Evolutionary conservation across 2,113 vertebrate species (phyloP), one percentile per base, ranked within the genome.

Genomic region (Telmatochromis sp.): DNA sequence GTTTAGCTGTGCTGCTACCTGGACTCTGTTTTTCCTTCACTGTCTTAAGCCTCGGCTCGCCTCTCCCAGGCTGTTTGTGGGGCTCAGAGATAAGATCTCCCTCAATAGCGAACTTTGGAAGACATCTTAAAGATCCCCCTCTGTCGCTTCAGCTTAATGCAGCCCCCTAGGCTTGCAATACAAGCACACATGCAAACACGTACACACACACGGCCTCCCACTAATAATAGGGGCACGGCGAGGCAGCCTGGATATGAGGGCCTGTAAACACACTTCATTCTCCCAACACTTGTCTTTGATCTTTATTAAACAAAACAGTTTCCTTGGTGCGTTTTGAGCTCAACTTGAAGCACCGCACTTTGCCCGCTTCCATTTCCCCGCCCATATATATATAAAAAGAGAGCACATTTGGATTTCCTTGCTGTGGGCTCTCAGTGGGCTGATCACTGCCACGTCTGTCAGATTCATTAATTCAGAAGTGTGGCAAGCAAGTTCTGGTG

Each of bases 241-340:
- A 91, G 9, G 89, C 88, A 84, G 88, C 65, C 86, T 83, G 88
- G 86, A 89, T 92, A 89, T 8, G 83, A 91, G 87, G 79, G 90
- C 84, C 94, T 80, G 80, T 93, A 93, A 94, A 94, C 91, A 94
- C 84, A 84, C 93, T 88, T 90, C 86, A 84, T 88, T 89, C 89
- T 85, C 80, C 81, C 88, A 86, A 91, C 92, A 75, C 88, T 93
- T 92, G 91, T 87, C 93, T 95, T 94, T 95, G 94, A 94, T 96
- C 91, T 91, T 93, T 93, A 92, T 94, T 91, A 92, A 91, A 95
- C 90, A 93, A 93, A 93, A 91, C 91, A 80, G 84, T 89, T 94
- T 92, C 89, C 90, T 91, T 86, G 86, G 82, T 90, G 91, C 71
- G 37, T 89, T 92, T 89, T 55, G 58, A 83, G 92, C 85, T 91